Percentiles rank a stretch among this genome's conserved stretches.
phyloP scores from a whole-genome alignment of 2,113 vertebrate species.

The Gracilinanus agilis region DNA sequence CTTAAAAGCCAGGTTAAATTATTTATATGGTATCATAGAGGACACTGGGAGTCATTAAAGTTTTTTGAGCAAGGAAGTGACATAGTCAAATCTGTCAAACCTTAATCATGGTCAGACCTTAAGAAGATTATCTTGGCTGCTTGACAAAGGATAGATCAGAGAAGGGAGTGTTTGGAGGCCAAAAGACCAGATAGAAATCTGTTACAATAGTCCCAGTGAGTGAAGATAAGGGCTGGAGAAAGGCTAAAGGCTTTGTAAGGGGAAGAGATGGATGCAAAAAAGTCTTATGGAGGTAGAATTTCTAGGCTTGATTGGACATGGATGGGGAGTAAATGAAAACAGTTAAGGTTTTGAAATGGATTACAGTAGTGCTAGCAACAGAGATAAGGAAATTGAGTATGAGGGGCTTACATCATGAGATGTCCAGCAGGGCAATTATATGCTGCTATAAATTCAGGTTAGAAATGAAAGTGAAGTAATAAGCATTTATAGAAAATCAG shows the following conservation, averaged over 20 bases:
- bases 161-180: neutral
- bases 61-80: neutral
- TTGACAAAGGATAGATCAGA: neutral
- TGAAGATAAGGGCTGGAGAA: neutral
- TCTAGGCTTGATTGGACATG: neutral
- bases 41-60: neutral
- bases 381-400: neutral
- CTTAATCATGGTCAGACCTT: neutral
- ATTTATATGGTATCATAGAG: neutral
- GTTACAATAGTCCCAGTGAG: neutral
- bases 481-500: neutral
- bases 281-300: neutral
- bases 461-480: neutral
- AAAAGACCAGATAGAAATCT: neutral
- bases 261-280: neutral
- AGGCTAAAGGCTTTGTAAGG: neutral
- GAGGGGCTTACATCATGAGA: neutral
- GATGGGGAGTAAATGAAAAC: neutral
- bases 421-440: neutral
- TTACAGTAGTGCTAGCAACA: neutral
- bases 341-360: neutral
- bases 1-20: neutral
- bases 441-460: neutral
- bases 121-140: neutral
- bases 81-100: neutral